These are phyloP conservation scores for Drosophila suzukii DNA, from an alignment of 1,140 invertebrate genomes.

Conservation along the genomic window DNA sequence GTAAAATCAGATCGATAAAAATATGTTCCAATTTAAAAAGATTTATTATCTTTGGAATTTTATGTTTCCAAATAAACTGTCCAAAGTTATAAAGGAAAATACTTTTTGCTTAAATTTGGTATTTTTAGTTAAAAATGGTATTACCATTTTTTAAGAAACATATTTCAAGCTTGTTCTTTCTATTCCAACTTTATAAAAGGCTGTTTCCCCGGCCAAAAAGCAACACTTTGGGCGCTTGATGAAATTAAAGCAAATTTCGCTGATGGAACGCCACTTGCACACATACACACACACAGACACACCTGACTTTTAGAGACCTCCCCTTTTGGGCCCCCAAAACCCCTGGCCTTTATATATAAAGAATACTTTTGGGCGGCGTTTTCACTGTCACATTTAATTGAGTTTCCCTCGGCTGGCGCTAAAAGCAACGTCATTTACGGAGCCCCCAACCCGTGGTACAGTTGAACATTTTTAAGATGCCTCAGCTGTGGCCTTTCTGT, in stretches of 20 bases:
- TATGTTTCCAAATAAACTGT: too few relatives aligned
- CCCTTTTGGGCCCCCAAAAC: background rate
- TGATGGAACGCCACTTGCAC: conserved; percentile 10
- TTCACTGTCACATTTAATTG: conserved; percentile 83
- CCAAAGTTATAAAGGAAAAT: too few relatives aligned
- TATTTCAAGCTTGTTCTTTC: too few relatives aligned
- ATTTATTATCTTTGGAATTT: too few relatives aligned
- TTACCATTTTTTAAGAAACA: too few relatives aligned
- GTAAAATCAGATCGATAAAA: too few relatives aligned
- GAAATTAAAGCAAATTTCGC: conserved; percentile 42
- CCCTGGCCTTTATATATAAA: conserved; percentile 47
- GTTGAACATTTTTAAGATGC: conserved; percentile 73
- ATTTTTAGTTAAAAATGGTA: too few relatives aligned
- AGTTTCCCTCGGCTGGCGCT: conserved; percentile 69
- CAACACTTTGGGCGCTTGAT: conserved; percentile 37
- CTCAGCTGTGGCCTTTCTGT: conserved; percentile 32
- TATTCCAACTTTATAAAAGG: background rate
- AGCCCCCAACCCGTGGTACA: conserved; percentile 16
- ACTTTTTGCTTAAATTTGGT: too few relatives aligned
- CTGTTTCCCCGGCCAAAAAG: background rate
- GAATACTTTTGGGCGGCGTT: conserved; percentile 79
- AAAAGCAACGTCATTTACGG: conserved; percentile 77
- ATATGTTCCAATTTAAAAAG: too few relatives aligned
- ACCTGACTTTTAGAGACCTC: conserved; percentile 23
- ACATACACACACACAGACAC: conserved; percentile 8